Evolutionary conservation across 1,140 invertebrate species (phyloP), one percentile per base, ranked within the genome.

Genomic region (Caerostris extrusa): DNA sequence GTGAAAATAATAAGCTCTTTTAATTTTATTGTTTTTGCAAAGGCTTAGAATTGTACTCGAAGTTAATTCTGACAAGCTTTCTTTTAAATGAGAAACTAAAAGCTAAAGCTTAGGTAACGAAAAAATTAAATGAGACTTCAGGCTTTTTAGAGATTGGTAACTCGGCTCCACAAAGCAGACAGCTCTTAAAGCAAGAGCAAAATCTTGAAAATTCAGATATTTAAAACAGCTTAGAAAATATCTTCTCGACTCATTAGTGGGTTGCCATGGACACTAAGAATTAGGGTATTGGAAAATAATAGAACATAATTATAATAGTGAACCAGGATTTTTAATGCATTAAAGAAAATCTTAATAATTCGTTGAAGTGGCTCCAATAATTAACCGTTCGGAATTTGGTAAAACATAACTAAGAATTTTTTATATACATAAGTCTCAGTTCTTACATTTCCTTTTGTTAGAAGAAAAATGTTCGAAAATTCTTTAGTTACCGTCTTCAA

Each of bases 261-360:
- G 82, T 85, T 19, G 82, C 19, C 19, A 85, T 85, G 55, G 19
- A 55, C n/a, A 85, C 82, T n/a, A 10, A 19, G 55, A 17, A 85
- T n/a, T 57, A 19, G 55, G 10, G 57, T 34, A 34, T 34, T 34
- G 34, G n/a, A 34, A 34, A 34, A 34, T 34, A 34, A 34, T 34
- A 34, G 34, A 34, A 34, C 34, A 34, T 34, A 77, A 77, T 77
- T 77, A 77, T 77, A 77, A 77, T 77, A 50, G 12, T 77, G 34
- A 50, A 77, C 34, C 5, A 50, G 53, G 53, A 50, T 71, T 69
- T 19, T n/a, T 5, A 5, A 14, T 64, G n/a, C n/a, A 4, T 77
- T 77, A 17, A n/a, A 77, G 7, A 17, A 19, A 58, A 85, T 85
- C 17, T 6, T 12, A 85, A 85, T 85, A 85, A 85, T 77, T 77